Evolutionary conservation across 2,113 vertebrate genomes (phyloP).

Genomic region (Mirounga angustirostris): DNA sequence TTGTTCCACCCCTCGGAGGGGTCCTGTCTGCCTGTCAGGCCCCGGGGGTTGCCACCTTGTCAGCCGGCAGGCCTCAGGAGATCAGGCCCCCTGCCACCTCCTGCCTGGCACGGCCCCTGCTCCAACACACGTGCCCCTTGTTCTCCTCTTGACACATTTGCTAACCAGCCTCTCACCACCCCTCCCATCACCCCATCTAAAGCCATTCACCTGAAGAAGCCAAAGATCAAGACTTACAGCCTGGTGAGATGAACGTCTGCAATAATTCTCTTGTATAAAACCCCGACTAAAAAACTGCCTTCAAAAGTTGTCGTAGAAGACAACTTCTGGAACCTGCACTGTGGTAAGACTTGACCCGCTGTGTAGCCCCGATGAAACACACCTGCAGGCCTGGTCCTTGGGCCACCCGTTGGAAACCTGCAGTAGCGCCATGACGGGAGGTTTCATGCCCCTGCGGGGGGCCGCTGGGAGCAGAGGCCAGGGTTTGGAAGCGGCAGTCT

Average conservation of each 20-base stretch:
- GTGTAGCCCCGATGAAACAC: neutral
- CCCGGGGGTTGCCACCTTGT: neutral
- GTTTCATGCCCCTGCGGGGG: neutral
- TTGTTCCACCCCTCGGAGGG: neutral
- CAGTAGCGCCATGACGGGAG: neutral
- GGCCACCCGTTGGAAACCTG: neutral
- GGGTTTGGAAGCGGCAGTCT: neutral
- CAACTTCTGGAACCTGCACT: neutral
- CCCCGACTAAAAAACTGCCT: neutral
- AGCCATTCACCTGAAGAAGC: neutral
- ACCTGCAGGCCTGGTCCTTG: neutral
- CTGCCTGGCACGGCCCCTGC: neutral
- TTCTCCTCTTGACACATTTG: neutral
- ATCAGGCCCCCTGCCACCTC: neutral
- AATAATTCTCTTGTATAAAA: neutral
- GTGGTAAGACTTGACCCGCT: neutral
- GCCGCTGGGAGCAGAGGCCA: neutral
- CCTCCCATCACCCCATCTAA: neutral
- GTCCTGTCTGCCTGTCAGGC: neutral
- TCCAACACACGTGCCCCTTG: neutral
- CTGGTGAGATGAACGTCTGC: neutral
- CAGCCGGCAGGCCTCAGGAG: neutral
- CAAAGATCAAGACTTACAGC: neutral
- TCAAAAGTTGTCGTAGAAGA: neutral
- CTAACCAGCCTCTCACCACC: neutral